phyloP scores from a whole-genome alignment of 2,113 vertebrate genomes.

The Hepsetus odoe region DNA sequence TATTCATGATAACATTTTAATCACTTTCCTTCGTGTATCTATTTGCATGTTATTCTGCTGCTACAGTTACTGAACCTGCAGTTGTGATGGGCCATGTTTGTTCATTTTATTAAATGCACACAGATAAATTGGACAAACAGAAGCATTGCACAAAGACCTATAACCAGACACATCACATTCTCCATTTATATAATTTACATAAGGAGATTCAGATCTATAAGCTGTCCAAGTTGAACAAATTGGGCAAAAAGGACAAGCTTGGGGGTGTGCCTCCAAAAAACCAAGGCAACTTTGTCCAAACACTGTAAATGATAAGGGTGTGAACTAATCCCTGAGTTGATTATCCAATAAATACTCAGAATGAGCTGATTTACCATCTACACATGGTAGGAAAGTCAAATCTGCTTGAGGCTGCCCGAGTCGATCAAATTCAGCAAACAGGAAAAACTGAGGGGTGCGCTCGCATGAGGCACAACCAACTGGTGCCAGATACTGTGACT shows the following conservation, averaged over 20 bases:
- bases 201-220: constrained; percentile 24
- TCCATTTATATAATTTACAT: constrained; percentile 34
- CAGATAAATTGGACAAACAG: not conserved
- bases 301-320: not conserved
- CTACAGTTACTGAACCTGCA: not conserved
- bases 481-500: constrained; percentile 39
- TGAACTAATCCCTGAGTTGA: not conserved
- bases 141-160: not conserved
- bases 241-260: not conserved
- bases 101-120: not conserved
- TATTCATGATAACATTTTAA: not conserved
- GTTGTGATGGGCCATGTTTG: not conserved
- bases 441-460: not conserved
- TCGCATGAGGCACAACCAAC: constrained; percentile 33
- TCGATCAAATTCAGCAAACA: not conserved
- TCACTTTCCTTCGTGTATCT: not conserved
- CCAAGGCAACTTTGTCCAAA: not conserved
- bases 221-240: constrained; percentile 11
- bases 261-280: not conserved
- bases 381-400: not conserved
- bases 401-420: not conserved
- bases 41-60: not conserved
- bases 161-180: not conserved
- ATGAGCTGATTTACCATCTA: not conserved
- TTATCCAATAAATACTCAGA: too few relatives aligned